These are phyloP conservation scores for Caenorhabditis panamensis DNA, from an alignment of 2,888 invertebrate species.

Conservation along the genomic window DNA sequence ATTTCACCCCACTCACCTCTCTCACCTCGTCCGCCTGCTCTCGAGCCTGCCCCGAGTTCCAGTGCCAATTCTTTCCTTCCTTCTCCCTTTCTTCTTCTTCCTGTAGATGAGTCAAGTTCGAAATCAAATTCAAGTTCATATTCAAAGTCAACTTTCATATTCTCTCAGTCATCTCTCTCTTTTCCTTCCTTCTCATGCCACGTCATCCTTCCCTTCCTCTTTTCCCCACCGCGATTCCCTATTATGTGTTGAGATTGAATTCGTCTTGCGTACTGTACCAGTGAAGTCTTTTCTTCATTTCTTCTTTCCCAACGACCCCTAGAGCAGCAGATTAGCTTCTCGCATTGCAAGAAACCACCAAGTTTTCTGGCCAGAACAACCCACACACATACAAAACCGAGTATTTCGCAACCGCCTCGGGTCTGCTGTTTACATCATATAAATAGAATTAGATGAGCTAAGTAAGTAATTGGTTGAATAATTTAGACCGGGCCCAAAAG, in stretches of 20 bases:
- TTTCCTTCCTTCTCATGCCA: constrained; percentile 2
- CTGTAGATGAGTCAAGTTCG: no score
- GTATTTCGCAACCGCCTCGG: constrained; percentile 54
- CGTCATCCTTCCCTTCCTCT: constrained; percentile 12
- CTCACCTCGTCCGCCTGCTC: no score
- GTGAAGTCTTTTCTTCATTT: constrained; percentile 15
- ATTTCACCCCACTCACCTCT: background rate
- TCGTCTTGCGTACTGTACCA: constrained; percentile 47
- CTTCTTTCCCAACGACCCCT: background rate
- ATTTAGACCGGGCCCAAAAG: constrained; percentile 50
- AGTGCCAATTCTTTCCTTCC: constrained; percentile 48
- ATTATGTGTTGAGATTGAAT: constrained; percentile 41
- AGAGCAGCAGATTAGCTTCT: no score
- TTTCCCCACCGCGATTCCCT: background rate
- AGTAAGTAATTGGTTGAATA: constrained; percentile 61
- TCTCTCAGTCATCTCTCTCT: constrained; percentile 4
- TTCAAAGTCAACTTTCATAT: no score
- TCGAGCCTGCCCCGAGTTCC: constrained; percentile 37
- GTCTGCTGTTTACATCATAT: constrained; percentile 56
- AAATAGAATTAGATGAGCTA: constrained; percentile 60
- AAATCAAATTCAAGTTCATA: no score
- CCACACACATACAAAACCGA: background rate
- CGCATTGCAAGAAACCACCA: background rate
- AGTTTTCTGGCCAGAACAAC: background rate
- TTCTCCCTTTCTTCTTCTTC: constrained; percentile 18